Evolutionary conservation across 2,888 invertebrate genomes (phyloP).

Genomic region (Tetragonisca angustula): DNA sequence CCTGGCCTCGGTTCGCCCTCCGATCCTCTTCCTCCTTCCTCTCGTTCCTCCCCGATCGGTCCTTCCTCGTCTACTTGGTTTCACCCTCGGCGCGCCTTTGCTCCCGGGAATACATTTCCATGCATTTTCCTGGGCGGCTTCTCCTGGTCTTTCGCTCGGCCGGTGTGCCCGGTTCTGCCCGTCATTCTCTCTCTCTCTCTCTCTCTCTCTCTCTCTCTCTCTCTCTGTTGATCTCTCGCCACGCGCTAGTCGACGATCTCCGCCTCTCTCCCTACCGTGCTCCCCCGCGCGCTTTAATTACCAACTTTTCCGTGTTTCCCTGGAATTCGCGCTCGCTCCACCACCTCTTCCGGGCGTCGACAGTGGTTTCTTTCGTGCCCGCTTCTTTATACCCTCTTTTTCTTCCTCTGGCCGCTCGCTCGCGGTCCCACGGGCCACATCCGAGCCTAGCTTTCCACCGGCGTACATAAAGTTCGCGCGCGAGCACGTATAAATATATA

Average conservation of each 20-base stretch:
- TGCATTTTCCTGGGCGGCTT: slow-evolving; percentile 80
- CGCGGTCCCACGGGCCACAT: slow-evolving; percentile 13
- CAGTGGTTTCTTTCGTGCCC: slow-evolving; percentile 39
- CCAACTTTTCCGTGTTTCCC: slow-evolving; percentile 80
- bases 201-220: slow-evolving; percentile 24
- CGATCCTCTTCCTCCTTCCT: neutral
- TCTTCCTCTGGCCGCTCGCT: neutral
- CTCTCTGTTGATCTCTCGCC: too few species aligned
- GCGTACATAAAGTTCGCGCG: slow-evolving; percentile 25
- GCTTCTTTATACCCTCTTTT: slow-evolving; percentile 45
- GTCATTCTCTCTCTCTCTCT: slow-evolving; percentile 51
- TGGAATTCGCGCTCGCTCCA: slow-evolving; percentile 73
- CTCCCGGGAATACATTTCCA: slow-evolving; percentile 83
- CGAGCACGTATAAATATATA: slow-evolving; percentile 33
- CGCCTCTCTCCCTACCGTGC: slow-evolving; percentile 39
- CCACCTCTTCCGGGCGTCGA: slow-evolving; percentile 71
- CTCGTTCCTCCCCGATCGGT: slow-evolving; percentile 13
- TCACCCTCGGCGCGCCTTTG: slow-evolving; percentile 63
- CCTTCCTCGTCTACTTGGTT: slow-evolving; percentile 46
- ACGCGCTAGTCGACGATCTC: slow-evolving; percentile 17
- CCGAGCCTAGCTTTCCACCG: slow-evolving; percentile 20
- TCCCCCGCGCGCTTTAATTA: slow-evolving; percentile 77
- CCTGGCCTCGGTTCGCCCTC: neutral
- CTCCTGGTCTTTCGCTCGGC: slow-evolving; percentile 61
- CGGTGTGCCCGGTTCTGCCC: slow-evolving; percentile 20